Percentiles rank a stretch among this genome's conserved stretches.
Conservation (phyloP, 2,888 invertebrate genomes). For the Maniola hyperantus region DNA sequence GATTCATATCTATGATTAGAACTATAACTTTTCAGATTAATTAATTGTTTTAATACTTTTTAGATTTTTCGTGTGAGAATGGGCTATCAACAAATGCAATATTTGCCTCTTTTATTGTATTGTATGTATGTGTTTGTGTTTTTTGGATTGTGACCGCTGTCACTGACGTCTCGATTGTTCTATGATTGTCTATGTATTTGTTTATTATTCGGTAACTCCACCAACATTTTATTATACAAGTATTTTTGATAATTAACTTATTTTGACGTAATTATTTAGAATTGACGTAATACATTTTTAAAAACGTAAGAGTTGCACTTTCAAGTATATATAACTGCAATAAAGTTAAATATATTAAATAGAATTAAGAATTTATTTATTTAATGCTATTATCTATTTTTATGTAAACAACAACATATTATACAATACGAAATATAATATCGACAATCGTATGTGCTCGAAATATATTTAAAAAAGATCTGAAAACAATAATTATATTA, state of each 20-base stretch:
- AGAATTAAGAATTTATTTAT: too few species aligned
- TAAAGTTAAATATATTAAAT: not conserved
- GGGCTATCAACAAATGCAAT: not conserved
- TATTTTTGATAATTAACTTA: not conserved
- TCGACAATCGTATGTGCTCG: not conserved
- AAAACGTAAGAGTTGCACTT: not conserved
- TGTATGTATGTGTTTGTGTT: slow-evolving; percentile 2
- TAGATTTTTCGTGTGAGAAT: not conserved
- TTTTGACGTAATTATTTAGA: not conserved
- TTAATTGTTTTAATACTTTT: not conserved
- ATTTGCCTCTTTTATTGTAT: not conserved
- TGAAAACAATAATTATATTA: not conserved
- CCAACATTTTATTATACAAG: not conserved
- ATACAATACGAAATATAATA: not conserved
- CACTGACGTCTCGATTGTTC: not conserved
- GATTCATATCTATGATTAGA: too few species aligned
- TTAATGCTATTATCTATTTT: too few species aligned
- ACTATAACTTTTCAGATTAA: too few species aligned
- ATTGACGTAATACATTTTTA: not conserved
- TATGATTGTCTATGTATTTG: not conserved
- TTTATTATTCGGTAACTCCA: not conserved
- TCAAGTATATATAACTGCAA: not conserved
- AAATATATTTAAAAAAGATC: not conserved
- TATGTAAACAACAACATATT: not conserved
- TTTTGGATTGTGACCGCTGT: not conserved